phyloP scores from a whole-genome alignment of 2,113 vertebrate genomes.

The Pedionomus torquatus region DNA sequence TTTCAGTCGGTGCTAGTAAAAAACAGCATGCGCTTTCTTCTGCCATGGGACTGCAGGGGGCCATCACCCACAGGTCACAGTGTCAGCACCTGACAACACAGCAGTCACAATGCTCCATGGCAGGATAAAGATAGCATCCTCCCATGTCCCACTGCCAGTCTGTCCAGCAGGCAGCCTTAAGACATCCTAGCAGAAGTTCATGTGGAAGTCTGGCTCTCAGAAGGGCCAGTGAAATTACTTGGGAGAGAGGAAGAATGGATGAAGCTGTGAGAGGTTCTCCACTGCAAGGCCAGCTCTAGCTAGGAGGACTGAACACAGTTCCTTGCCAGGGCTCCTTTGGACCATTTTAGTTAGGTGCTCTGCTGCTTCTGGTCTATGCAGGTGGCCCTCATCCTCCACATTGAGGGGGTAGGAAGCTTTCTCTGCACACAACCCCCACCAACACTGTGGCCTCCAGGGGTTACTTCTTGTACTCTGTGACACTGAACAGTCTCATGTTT shows the following conservation, averaged over 20 bases:
- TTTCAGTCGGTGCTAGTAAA: neutral
- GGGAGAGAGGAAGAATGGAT: neutral
- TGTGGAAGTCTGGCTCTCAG: no score
- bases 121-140: neutral
- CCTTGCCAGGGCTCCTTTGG: neutral
- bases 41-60: fast-evolving
- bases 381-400: fast-evolving
- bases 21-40: neutral
- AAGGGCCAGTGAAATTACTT: neutral
- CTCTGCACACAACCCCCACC: no score
- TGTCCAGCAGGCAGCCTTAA: fast-evolving
- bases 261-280: neutral
- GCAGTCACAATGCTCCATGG: neutral
- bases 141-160: fast-evolving
- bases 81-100: neutral
- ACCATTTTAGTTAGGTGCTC: neutral
- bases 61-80: fast-evolving
- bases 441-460: neutral
- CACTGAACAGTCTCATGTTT: neutral
- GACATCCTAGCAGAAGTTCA: neutral
- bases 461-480: neutral
- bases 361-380: neutral
- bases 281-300: neutral
- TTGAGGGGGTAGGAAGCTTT: neutral
- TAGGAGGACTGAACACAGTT: neutral